phyloP scores from a whole-genome alignment of 1,140 invertebrate species.

The Drosophila sp. region DNA sequence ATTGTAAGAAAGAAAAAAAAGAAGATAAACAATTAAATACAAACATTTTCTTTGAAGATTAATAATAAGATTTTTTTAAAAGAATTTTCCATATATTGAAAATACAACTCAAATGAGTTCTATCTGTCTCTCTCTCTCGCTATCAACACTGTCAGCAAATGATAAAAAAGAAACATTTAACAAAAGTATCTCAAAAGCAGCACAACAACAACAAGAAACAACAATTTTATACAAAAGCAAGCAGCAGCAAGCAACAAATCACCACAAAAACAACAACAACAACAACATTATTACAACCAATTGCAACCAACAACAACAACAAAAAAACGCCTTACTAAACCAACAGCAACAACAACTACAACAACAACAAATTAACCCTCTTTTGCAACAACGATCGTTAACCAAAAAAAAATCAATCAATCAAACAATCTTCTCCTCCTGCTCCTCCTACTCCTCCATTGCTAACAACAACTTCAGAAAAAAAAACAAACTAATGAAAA shows the following conservation, averaged over 20 bases:
- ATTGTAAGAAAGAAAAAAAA: neutral
- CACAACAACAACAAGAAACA: conserved; percentile 30
- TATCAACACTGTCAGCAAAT: neutral
- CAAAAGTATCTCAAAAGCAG: conserved; percentile 18
- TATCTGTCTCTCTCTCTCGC: neutral
- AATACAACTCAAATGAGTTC: neutral
- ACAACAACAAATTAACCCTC: conserved; percentile 8
- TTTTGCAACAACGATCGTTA: conserved; percentile 1
- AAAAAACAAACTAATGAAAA: conserved; percentile 10
- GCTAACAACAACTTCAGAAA: conserved; percentile 5
- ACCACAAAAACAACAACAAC: conserved; percentile 9
- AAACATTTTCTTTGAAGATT: neutral
- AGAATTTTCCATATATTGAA: neutral
- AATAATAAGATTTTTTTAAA: neutral
- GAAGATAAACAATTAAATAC: too few species aligned
- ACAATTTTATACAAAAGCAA: neutral
- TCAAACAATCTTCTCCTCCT: too few species aligned
- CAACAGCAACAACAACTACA: conserved; percentile 27
- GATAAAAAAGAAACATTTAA: conserved; percentile 1
- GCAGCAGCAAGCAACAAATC: conserved; percentile 6
- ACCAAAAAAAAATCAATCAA: neutral
- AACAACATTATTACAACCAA: neutral
- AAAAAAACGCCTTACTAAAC: conserved; percentile 33
- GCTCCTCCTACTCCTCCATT: neutral
- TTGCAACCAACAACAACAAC: conserved; percentile 19